These are phyloP conservation scores for Acronicta alni DNA, from an alignment of 2,888 invertebrate genomes.

Conservation along the genomic window DNA sequence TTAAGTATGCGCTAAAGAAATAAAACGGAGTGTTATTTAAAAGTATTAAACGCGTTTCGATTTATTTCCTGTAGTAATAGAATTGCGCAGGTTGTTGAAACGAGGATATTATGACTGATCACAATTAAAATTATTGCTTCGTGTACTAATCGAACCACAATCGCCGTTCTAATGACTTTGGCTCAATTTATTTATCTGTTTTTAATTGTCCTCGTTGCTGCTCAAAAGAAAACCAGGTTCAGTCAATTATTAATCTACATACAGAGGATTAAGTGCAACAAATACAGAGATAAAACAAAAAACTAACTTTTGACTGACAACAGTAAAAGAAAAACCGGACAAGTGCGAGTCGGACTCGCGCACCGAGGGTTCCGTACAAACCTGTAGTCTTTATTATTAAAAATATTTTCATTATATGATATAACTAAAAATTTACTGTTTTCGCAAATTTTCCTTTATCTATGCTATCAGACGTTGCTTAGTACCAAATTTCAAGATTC, in stretches of 20 bases:
- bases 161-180: conserved; percentile 23
- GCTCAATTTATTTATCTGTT: conserved; percentile 17
- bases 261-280: too few species aligned
- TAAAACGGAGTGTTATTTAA: conserved; percentile 15
- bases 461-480: too few species aligned
- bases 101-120: conserved; percentile 16
- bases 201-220: conserved; percentile 21
- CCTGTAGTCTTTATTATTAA: too few species aligned
- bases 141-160: conserved; percentile 28
- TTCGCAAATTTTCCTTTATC: too few species aligned
- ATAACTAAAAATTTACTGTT: too few species aligned
- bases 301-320: too few species aligned
- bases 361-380: too few species aligned
- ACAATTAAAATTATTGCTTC: conserved; percentile 22
- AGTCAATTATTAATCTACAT: not conserved
- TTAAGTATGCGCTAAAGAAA: conserved; percentile 7
- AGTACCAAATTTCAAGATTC: too few species aligned
- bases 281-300: too few species aligned
- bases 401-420: too few species aligned
- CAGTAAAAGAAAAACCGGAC: too few species aligned
- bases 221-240: conserved; percentile 8
- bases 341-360: too few species aligned
- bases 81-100: conserved; percentile 26
- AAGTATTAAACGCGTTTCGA: conserved; percentile 3
- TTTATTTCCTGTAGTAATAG: conserved; percentile 13